A percentile compares a stretch with the other conserved stretches of the same genome.
These are phyloP conservation scores for Polietes domitor DNA, from an alignment of 2,888 invertebrate species.

Conservation along the genomic window DNA sequence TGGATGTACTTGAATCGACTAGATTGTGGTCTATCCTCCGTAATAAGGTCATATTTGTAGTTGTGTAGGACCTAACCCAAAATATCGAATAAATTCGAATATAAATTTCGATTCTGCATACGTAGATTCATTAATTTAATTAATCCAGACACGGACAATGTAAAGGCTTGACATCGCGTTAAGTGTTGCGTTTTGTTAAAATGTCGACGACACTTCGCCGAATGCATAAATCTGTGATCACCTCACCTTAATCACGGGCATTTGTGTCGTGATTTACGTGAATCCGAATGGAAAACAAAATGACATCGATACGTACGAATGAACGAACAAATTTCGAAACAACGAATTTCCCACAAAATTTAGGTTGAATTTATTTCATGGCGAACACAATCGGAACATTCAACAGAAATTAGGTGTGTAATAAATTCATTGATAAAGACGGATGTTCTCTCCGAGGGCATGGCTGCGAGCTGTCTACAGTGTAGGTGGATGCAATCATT, in stretches of 20 bases:
- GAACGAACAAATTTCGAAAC: background rate
- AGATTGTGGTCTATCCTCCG: too few relatives aligned
- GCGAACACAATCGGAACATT: conserved; percentile 30
- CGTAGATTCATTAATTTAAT: background rate
- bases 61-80: too few relatives aligned
- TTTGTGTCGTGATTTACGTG: background rate
- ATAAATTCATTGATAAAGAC: conserved; percentile 43
- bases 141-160: background rate
- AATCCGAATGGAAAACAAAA: conserved; percentile 3
- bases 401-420: conserved; percentile 37
- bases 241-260: background rate
- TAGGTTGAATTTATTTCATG: conserved; percentile 4
- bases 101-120: background rate
- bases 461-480: background rate
- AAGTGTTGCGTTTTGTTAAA: background rate
- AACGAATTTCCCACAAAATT: conserved; percentile 4
- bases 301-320: background rate
- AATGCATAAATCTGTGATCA: conserved; percentile 32
- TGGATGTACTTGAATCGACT: too few relatives aligned
- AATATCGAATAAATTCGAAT: too few relatives aligned
- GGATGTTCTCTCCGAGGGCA: background rate
- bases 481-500: background rate
- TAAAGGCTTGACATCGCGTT: conserved; percentile 12
- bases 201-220: conserved; percentile 4
- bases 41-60: too few relatives aligned